phyloP scores from a whole-genome alignment of 2,797 vertebrate species.

The Neosalanx taihuensis region DNA sequence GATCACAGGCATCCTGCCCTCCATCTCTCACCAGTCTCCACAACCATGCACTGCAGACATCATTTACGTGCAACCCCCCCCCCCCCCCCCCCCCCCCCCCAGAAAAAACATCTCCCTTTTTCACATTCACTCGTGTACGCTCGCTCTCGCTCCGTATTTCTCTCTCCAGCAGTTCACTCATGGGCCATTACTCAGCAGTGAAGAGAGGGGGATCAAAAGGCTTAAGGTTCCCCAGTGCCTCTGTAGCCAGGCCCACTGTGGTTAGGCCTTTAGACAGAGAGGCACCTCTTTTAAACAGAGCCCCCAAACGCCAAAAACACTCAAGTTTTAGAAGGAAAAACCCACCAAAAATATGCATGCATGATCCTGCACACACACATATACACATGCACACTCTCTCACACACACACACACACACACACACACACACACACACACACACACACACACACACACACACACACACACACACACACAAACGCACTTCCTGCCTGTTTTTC shows the following conservation, averaged over 20 bases:
- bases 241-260: conserved; percentile 61
- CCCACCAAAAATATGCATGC: conserved; percentile 1
- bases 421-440: conserved; percentile 15
- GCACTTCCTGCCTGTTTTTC: conserved; percentile 25
- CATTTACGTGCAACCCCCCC: conserved; percentile 41
- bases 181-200: conserved; percentile 62
- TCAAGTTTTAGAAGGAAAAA: conserved; percentile 33
- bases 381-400: conserved; percentile 3
- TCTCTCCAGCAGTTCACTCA: conserved; percentile 48
- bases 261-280: conserved; percentile 69
- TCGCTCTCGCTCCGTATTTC: neutral
- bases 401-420: conserved; percentile 16
- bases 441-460: conserved; percentile 25
- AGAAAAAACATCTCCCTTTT: conserved; percentile 31
- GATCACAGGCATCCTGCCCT: conserved; percentile 29
- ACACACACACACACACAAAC: conserved; percentile 16
- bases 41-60: conserved; percentile 48
- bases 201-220: conserved; percentile 63
- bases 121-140: neutral
- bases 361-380: conserved; percentile 3
- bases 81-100: conserved; percentile 8
- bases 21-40: conserved; percentile 44
- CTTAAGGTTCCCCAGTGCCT: conserved; percentile 69
- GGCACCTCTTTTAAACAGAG: conserved; percentile 70
- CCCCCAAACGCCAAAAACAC: conserved; percentile 61